Base-by-base conservation (phyloP, 2,888 invertebrate species). In the Lasius platythorax region DNA sequence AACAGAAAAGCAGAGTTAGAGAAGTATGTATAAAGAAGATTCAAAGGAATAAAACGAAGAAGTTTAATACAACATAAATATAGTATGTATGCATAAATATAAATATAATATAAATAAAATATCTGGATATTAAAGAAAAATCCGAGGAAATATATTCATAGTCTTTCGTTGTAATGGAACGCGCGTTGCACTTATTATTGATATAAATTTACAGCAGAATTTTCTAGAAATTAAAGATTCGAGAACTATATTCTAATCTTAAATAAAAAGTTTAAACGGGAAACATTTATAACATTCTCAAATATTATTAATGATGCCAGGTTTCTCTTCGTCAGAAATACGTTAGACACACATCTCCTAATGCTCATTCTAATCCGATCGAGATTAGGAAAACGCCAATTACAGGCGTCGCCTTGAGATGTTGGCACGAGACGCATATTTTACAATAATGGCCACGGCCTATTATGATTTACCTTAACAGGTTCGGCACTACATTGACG, bases 401-500 rank as follows among this genome's bases (percentile, higher is more conserved):
- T 81, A 72, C 18, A 28, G 79, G 1, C 0, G 23, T 63, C 4
- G 18, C 73, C 73, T 81, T 81, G 70, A 56, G 28, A 81, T 53
- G n/a, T 81, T 46, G 18, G 12, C n/a, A 33, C 28, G 33, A 70
- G 23, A 70, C 70, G 72, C 46, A 61, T 61, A 72, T 72, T 61
- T 72, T 37, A 9, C 58, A 70, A 70, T 50, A 53, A 53, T n/a
- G 58, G 72, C 6, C 61, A 6, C 18, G 23, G 37, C 12, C 61
- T 3, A 81, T 40, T 70, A 63, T 74, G 66, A 66, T 50, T 76
- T 23, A 94, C 95, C 98, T 96, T 85, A 99, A 95, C 67, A 98
- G 95, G 96, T 99, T 98, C 0, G 98, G 98, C 74, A 98, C 92
- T 68, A 98, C 96, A 94, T 98, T 99, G 0, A 98, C 96, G 5